Conservation (phyloP, 2,113 vertebrate species). For the Alces alces region DNA sequence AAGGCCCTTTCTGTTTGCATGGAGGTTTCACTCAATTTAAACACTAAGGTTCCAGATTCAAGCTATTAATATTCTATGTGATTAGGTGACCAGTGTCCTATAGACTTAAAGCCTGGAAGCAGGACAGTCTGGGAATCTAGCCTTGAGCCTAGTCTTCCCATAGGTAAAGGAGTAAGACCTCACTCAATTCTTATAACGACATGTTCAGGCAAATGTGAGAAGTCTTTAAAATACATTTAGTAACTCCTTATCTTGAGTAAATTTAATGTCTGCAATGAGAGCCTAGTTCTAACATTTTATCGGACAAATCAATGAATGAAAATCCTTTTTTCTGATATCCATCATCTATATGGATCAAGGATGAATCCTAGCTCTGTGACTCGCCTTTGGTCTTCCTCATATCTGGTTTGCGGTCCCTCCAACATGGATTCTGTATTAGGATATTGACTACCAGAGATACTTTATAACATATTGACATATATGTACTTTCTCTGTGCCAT, state of each 20-base stretch:
- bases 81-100: too few species aligned
- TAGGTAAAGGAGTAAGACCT: not conserved
- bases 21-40: not conserved
- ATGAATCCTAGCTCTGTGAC: not conserved
- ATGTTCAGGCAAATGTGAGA: not conserved
- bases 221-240: not conserved
- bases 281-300: not conserved
- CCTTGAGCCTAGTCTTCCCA: not conserved
- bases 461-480: not conserved
- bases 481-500: not conserved
- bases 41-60: not conserved
- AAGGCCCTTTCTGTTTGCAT: not conserved
- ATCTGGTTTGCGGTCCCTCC: not conserved
- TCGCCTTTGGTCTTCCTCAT: not conserved
- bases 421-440: not conserved
- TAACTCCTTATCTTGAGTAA: not conserved
- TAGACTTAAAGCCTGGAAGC: fast-evolving
- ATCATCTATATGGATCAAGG: not conserved
- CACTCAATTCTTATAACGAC: not conserved
- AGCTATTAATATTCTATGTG: not conserved
- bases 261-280: not conserved
- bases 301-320: not conserved
- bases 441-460: not conserved
- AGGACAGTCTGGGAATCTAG: not conserved
- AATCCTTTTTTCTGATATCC: not conserved